Percentiles rank a stretch among this genome's conserved stretches.
phyloP scores from a whole-genome alignment of 2,113 vertebrate genomes.

The Empidonax alnorum region DNA sequence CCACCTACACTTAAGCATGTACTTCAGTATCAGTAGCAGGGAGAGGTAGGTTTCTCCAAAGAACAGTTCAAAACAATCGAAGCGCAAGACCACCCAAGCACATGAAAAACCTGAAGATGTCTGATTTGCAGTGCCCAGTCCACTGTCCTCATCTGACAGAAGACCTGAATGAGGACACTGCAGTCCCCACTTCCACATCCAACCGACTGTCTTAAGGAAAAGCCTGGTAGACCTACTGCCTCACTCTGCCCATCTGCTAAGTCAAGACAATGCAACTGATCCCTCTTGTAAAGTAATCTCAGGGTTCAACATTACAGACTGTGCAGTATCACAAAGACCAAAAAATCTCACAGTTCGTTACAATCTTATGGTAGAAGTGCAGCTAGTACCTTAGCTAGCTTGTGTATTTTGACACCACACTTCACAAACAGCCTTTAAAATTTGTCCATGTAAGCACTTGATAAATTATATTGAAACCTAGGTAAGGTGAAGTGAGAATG shows the following conservation, averaged over 20 bases:
- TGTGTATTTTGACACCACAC: background rate
- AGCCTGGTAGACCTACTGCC: rapidly evolving
- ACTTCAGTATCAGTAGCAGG: background rate
- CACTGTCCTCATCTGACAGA: background rate
- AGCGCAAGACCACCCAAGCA: background rate
- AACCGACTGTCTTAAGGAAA: background rate
- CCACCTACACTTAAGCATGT: background rate
- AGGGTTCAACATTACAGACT: background rate
- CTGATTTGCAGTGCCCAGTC: background rate
- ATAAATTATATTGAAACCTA: background rate
- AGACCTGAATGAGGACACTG: rapidly evolving
- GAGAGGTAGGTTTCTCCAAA: background rate
- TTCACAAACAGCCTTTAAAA: background rate
- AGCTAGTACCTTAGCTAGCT: background rate
- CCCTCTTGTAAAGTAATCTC: background rate
- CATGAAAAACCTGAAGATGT: background rate
- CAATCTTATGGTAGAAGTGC: background rate
- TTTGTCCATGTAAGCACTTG: background rate
- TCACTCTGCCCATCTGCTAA: background rate
- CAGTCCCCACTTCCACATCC: background rate
- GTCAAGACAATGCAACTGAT: background rate
- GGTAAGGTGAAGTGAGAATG: background rate
- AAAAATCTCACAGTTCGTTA: background rate
- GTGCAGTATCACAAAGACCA: background rate
- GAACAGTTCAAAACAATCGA: background rate